These are phyloP conservation scores for Archocentrus centrarchus DNA, from an alignment of 2,113 vertebrate species.

Conservation along the genomic window DNA sequence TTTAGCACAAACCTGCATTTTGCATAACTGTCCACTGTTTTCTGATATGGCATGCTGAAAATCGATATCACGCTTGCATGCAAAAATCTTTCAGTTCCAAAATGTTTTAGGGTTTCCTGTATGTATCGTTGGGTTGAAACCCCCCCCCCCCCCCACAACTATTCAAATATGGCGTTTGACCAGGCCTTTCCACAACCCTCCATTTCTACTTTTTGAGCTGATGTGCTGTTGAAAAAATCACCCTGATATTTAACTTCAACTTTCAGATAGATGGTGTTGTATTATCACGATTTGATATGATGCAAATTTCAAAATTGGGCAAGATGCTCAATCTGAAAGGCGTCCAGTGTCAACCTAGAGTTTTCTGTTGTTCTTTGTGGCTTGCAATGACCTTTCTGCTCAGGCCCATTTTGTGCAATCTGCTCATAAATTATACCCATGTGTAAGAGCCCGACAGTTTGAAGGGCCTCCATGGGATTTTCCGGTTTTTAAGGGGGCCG, in stretches of 20 bases:
- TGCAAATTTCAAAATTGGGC: neutral
- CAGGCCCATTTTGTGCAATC: neutral
- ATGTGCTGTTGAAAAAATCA: neutral
- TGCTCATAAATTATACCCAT: neutral
- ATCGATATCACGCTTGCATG: neutral
- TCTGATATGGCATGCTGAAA: neutral
- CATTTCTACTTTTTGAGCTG: neutral
- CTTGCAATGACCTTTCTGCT: neutral
- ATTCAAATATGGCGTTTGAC: neutral
- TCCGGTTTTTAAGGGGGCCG: no score
- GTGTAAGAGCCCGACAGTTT: neutral
- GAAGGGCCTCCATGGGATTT: neutral
- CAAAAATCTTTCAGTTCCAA: neutral
- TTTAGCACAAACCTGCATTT: neutral
- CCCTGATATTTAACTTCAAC: neutral
- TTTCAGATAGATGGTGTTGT: fast-evolving
- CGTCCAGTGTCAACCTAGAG: neutral
- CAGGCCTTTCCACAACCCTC: neutral
- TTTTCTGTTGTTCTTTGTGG: neutral
- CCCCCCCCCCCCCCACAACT: neutral
- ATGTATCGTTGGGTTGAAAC: no score
- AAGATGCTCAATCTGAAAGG: fast-evolving
- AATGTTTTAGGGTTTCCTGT: no score
- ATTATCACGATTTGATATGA: neutral
- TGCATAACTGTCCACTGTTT: slow-evolving; percentile 7